Evolutionary conservation across 2,113 vertebrate genomes (phyloP), one percentile per base, ranked within the genome.

Genomic region (Coregonus clupeaformis): DNA sequence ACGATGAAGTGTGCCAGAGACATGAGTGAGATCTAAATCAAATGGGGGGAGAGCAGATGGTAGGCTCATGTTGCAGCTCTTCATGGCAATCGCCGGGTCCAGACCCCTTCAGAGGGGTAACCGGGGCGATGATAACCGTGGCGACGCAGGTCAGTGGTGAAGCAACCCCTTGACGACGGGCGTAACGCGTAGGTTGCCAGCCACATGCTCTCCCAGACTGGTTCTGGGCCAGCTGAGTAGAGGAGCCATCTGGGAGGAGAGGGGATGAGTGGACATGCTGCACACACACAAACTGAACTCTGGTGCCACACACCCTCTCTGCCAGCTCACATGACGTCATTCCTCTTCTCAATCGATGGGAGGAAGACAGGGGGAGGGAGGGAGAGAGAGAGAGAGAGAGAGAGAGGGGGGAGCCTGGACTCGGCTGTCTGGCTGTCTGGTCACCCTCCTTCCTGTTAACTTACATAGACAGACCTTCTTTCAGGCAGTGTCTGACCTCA

Each of bases 61-160:
- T n/a, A n/a, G n/a, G n/a, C n/a, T 66, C 30, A 16, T 67, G 30
- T 67, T 67, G 64, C 18, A 14, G 27, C 64, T 59, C 57, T 59
- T 59, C 20, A 55, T 5, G 49, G 4, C 49, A 59, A 59, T 4
- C 5, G 4, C 57, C 6, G 14, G 1, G 57, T 20, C 47, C 7
- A 59, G 57, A 3, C 9, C 11, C 29, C 64, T 36, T 32, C 18
- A 32, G 27, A 67, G 30, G 18, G 64, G 64, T 67, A 20, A 32
- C 64, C 18, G 29, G 20, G 64, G 57, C 5, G 20, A 59, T 22
- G 16, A 20, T 36, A 14, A 67, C 12, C 36, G 36, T 67, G 64
- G 9, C 5, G 30, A 66, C 6, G 29, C 6, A 32, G 64, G 64
- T 66, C 64, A 66, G 64, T 18, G 30, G 64, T 66, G 25, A 18